Conservation (phyloP, 2,888 invertebrate genomes). For the Euplexia lucipara region DNA sequence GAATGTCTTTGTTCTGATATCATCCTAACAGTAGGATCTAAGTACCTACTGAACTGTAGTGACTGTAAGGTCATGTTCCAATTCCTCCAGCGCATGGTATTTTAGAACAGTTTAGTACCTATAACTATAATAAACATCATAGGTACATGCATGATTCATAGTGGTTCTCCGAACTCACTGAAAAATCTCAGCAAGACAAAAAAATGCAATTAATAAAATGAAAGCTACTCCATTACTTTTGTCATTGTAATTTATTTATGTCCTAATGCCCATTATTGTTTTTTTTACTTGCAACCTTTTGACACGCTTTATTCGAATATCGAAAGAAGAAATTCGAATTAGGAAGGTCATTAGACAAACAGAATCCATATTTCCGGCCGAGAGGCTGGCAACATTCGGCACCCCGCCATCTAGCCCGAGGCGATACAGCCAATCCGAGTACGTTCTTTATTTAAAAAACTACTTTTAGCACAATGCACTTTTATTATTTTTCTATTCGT, state of each 20-base stretch:
- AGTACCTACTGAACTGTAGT: too few species aligned
- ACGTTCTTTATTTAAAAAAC: constrained; percentile 85
- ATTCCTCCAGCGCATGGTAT: too few species aligned
- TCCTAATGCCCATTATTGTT: constrained; percentile 17
- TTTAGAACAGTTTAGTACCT: too few species aligned
- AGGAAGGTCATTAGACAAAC: constrained; percentile 82
- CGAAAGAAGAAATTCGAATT: constrained; percentile 69
- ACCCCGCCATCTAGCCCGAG: constrained; percentile 88
- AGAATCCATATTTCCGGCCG: constrained; percentile 87
- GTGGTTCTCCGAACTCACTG: constrained; percentile 30
- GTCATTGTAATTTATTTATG: constrained; percentile 22
- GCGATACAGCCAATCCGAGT: constrained; percentile 85
- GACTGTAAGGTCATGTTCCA: too few species aligned
- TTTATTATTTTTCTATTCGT: constrained; percentile 79
- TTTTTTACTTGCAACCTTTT: constrained; percentile 34
- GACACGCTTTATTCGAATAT: constrained; percentile 49
- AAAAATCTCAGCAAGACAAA: constrained; percentile 24
- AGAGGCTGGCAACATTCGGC: constrained; percentile 83
- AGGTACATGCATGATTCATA: constrained; percentile 14
- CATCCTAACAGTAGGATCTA: too few species aligned
- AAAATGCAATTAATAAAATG: constrained; percentile 29
- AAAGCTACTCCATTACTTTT: constrained; percentile 32
- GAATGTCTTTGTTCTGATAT: too few species aligned
- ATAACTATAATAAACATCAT: neutral
- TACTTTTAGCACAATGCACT: constrained; percentile 78